Base-by-base conservation (phyloP, 92 coral and sea anemone genomes). In the Palythoa grandis region DNA sequence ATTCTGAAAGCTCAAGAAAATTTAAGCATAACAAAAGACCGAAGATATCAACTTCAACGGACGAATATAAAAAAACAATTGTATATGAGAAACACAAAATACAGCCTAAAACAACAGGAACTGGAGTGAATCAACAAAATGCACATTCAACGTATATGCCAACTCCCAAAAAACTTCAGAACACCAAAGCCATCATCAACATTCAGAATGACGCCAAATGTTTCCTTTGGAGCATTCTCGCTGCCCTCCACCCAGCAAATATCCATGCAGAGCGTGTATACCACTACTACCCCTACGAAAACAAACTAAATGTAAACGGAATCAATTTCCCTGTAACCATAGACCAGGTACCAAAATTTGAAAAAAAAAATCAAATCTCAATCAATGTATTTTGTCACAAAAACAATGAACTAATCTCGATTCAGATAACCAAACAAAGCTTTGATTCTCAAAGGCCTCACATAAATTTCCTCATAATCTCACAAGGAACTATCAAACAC, bases 111-210 rank as follows among this genome's bases (percentile, higher is more conserved):
- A n/a, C n/a, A n/a, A n/a, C n/a, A n/a, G n/a, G n/a, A n/a, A n/a
- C n/a, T n/a, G n/a, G n/a, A n/a, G n/a, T n/a, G n/a, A n/a, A n/a
- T n/a, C n/a, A n/a, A n/a, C n/a, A n/a, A n/a, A n/a, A n/a, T n/a
- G n/a, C n/a, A n/a, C n/a, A n/a, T n/a, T n/a, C n/a, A n/a, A n/a
- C n/a, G n/a, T n/a, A n/a, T n/a, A n/a, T n/a, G n/a, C n/a, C n/a
- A n/a, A n/a, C n/a, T n/a, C 91, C 94, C 10, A 76, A 89, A 9
- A 70, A 0, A 35, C 54, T 89, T 9, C 14, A 77, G 20, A 70
- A 58, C 20, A 92, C 82, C 47, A 89, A 86, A 72, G 92, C 92
- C 17, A 60, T 92, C 53, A 70, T 89, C 13, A 89, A 89, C 74
- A 47, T 89, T 22, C 83, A 86, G 74, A 89, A 92, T 0, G 90